These are phyloP conservation scores for Craterocephalus amniculus DNA, from an alignment of 2,797 vertebrate species.

Conservation along the genomic window DNA sequence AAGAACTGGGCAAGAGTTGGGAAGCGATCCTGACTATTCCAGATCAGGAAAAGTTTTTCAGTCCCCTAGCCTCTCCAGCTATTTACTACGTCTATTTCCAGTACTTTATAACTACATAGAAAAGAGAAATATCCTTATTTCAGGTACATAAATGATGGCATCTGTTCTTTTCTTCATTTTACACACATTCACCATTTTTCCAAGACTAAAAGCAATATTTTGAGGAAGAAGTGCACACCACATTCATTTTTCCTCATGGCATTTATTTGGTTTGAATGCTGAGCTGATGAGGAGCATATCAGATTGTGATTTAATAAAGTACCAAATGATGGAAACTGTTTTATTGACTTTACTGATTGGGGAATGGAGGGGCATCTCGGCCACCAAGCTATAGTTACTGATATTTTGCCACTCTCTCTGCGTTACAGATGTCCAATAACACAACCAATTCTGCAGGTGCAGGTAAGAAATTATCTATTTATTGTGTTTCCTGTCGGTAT, in stretches of 20 bases:
- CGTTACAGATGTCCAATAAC: slow-evolving; percentile 77
- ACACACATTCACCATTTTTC: neutral
- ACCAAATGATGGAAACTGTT: slow-evolving; percentile 11
- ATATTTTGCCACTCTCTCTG: slow-evolving; percentile 42
- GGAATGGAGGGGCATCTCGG: slow-evolving; percentile 8
- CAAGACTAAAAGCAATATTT: neutral
- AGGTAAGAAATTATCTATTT: slow-evolving; percentile 72
- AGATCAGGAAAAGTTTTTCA: slow-evolving; percentile 23
- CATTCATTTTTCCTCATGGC: neutral
- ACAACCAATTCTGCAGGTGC: slow-evolving; percentile 68
- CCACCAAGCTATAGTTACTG: neutral
- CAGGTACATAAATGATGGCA: neutral
- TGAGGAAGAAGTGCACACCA: neutral
- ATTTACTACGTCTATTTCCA: neutral
- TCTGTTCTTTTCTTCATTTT: neutral
- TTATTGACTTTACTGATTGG: slow-evolving; percentile 37
- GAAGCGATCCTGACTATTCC: slow-evolving; percentile 9
- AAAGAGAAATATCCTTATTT: neutral
- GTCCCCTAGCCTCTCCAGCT: neutral
- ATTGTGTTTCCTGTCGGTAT: neutral
- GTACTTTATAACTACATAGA: neutral
- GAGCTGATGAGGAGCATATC: neutral
- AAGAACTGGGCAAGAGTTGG: slow-evolving; percentile 27
- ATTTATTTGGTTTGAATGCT: neutral
- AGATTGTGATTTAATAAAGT: neutral